Conservation (phyloP, 2,888 invertebrate species). For the Gibbula magus region DNA sequence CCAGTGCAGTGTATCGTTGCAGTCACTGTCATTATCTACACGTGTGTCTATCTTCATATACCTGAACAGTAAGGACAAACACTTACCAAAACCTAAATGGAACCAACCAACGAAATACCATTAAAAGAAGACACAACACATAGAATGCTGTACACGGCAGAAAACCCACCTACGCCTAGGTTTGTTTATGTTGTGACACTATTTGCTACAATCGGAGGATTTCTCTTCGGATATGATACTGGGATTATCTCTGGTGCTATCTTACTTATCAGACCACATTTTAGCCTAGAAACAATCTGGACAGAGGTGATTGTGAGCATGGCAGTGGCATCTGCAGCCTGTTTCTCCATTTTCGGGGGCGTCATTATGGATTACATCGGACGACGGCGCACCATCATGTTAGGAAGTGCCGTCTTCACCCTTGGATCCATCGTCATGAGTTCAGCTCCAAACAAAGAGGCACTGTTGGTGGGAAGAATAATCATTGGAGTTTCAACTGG, state of each 20-base stretch:
- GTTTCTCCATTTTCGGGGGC: slow-evolving; percentile 74
- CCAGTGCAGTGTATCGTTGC: no score
- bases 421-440: slow-evolving; percentile 76
- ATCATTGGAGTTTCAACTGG: slow-evolving; percentile 76
- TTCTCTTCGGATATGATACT: slow-evolving; percentile 76
- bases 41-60: no score
- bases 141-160: background rate
- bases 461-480: slow-evolving; percentile 73
- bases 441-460: slow-evolving; percentile 60
- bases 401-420: slow-evolving; percentile 75
- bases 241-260: slow-evolving; percentile 78
- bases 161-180: background rate
- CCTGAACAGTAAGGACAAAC: background rate
- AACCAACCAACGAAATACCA: background rate
- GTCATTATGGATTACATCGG: slow-evolving; percentile 75
- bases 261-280: slow-evolving; percentile 75
- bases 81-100: background rate
- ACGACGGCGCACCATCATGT: slow-evolving; percentile 75
- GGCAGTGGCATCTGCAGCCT: slow-evolving; percentile 75
- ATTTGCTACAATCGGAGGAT: slow-evolving; percentile 72
- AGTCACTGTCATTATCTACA: no score
- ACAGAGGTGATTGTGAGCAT: slow-evolving; percentile 77
- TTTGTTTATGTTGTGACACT: slow-evolving; percentile 47
- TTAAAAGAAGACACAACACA: background rate
- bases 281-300: slow-evolving; percentile 74